phyloP scores from a whole-genome alignment of 2,797 vertebrate genomes.

The Neosilurus mollespiculum region DNA sequence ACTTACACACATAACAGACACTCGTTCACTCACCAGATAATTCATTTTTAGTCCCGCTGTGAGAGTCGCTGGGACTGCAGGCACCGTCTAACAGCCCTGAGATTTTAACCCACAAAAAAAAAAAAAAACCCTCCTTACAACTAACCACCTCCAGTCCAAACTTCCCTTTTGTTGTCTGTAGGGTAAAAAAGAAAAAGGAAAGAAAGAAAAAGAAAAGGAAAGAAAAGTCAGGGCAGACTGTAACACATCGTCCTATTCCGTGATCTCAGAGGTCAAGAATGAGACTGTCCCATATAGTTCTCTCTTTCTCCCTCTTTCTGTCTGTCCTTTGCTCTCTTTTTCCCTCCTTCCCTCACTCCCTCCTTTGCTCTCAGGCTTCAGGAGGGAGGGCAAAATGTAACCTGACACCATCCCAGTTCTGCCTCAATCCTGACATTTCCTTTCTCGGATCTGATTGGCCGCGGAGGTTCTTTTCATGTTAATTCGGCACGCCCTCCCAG shows the following conservation, averaged over 20 bases:
- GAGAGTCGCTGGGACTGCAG: slow-evolving; percentile 56
- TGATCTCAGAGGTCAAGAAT: slow-evolving; percentile 79
- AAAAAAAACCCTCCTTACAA: slow-evolving; percentile 40
- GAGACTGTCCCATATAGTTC: slow-evolving; percentile 63
- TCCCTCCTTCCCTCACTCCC: slow-evolving; percentile 38
- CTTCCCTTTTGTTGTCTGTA: slow-evolving; percentile 33
- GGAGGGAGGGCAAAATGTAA: slow-evolving; percentile 61
- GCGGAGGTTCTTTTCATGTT: slow-evolving; percentile 59
- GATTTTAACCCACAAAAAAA: slow-evolving; percentile 38
- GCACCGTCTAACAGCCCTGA: slow-evolving; percentile 51
- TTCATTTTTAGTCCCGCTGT: slow-evolving; percentile 63
- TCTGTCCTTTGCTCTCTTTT: slow-evolving; percentile 38
- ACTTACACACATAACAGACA: slow-evolving; percentile 39
- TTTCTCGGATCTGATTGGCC: slow-evolving; percentile 56
- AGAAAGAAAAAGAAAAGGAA: slow-evolving; percentile 40
- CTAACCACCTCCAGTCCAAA: slow-evolving; percentile 41
- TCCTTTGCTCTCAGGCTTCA: slow-evolving; percentile 48
- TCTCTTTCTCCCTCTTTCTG: slow-evolving; percentile 43
- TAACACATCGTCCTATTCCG: slow-evolving; percentile 69
- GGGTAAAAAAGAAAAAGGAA: slow-evolving; percentile 32
- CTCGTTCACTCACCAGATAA: slow-evolving; percentile 64
- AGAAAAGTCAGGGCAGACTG: slow-evolving; percentile 56
- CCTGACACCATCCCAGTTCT: slow-evolving; percentile 59
- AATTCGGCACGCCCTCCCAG: slow-evolving; percentile 55
- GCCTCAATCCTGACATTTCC: slow-evolving; percentile 61